Conservation (phyloP, 2,113 vertebrate genomes). For the Phycodurus eques region DNA sequence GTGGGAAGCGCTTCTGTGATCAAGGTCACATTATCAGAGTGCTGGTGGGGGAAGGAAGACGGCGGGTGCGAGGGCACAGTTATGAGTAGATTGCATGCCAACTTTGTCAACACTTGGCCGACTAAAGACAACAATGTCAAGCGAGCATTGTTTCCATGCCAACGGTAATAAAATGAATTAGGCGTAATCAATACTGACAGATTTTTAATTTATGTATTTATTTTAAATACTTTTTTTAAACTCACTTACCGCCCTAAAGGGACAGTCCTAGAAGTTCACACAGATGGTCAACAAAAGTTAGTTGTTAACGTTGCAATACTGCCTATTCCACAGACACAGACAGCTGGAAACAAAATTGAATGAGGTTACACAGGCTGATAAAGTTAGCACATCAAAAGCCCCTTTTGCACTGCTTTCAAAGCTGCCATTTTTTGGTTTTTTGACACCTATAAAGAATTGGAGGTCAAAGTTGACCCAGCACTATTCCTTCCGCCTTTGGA, state of each 20-base stretch:
- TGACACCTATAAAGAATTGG: background rate
- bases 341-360: background rate
- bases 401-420: background rate
- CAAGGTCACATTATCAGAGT: slow-evolving; percentile 69
- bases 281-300: background rate
- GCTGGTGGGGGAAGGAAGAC: slow-evolving; percentile 9
- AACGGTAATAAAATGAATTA: background rate
- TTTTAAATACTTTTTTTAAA: background rate
- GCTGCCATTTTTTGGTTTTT: background rate
- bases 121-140: background rate
- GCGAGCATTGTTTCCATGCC: background rate
- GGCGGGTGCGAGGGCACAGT: slow-evolving; percentile 13
- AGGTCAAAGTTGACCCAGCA: too few relatives aligned
- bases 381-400: too few relatives aligned
- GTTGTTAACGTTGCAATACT: background rate
- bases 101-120: slow-evolving; percentile 8
- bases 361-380: background rate
- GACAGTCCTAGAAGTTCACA: background rate
- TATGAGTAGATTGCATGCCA: slow-evolving; percentile 36
- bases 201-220: background rate
- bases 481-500: too few relatives aligned
- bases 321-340: background rate
- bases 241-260: too few relatives aligned
- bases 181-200: background rate
- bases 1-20: slow-evolving; percentile 44